Evolutionary conservation across 2,888 invertebrate genomes (phyloP), one percentile per base, ranked within the genome.

Genomic region (Acanthosepion lycidas): DNA sequence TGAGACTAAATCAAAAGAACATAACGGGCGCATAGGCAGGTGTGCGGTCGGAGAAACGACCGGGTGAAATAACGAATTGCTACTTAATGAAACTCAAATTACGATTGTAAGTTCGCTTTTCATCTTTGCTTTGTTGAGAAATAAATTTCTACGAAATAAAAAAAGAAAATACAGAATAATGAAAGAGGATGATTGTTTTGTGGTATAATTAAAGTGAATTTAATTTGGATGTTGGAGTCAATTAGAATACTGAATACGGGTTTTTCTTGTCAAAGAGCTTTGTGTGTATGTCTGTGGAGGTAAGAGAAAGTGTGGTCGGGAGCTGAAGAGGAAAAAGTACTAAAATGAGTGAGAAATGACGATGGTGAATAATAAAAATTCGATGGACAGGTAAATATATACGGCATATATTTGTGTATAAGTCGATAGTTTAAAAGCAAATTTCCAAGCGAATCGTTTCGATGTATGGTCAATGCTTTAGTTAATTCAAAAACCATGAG

Each of bases 61-160:
- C 28, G 28, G n/a, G 78, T n/a, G 78, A 78, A 78, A 78, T 15
- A n/a, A n/a, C n/a, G 78, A 78, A 15, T n/a, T 33, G n/a, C 8
- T 33, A n/a, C 78, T 78, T 78, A 78, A 78, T 78, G n/a, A 33
- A 78, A 78, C 78, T 78, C 78, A 15, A 78, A 78, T 78, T 78
- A 78, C 78, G 78, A 78, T n/a, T 33, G n/a, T n/a, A 78, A 78
- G n/a, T 78, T 78, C n/a, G n/a, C n/a, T n/a, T 78, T 78, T 78
- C 78, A 33, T 78, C 78, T 78, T 78, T 78, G 78, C n/a, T 78
- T 78, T 15, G 78, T 78, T 6, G 78, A n/a, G n/a, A n/a, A n/a
- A 78, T 33, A n/a, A 78, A 78, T 78, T 78, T 78, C 78, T 33
- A n/a, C n/a, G 78, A 78, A 78, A 78, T 33, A n/a, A n/a, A n/a